These are phyloP conservation scores for Hypolimnas misippus DNA, from an alignment of 2,888 invertebrate species.

Conservation along the genomic window DNA sequence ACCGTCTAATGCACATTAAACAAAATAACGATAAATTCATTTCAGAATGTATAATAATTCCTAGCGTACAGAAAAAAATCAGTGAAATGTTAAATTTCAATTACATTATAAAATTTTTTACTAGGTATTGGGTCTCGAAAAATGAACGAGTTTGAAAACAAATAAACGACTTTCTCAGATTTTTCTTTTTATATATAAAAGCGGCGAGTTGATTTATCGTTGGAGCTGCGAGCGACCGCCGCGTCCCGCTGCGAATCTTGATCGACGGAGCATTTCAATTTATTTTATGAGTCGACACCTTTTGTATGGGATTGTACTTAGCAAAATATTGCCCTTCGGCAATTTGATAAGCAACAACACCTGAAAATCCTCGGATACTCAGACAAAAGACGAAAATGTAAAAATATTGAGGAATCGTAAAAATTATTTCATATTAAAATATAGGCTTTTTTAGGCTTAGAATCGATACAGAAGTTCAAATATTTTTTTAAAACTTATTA, in stretches of 20 bases:
- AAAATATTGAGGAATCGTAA: too few species aligned
- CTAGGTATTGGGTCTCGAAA: conserved; percentile 64
- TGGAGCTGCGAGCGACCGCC: conserved; percentile 62
- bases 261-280: conserved; percentile 80
- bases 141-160: conserved; percentile 76
- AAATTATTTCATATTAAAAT: too few species aligned
- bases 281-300: conserved; percentile 78
- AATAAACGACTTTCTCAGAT: conserved; percentile 75
- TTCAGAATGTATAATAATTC: too few species aligned
- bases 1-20: too few species aligned
- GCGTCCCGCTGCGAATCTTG: conserved; percentile 71
- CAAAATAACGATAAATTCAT: too few species aligned
- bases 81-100: too few species aligned
- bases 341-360: conserved; percentile 30
- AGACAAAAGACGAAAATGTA: neutral
- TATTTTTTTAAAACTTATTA: too few species aligned
- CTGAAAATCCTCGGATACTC: too few species aligned
- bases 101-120: conserved; percentile 64
- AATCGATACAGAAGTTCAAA: too few species aligned
- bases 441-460: too few species aligned
- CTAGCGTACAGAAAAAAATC: too few species aligned
- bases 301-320: conserved; percentile 49
- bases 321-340: conserved; percentile 24
- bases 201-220: conserved; percentile 79
- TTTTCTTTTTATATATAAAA: conserved; percentile 74